A percentile compares a stretch with the other conserved stretches of the same genome.
Conservation (phyloP, 1,140 invertebrate genomes). For the Frieseomelitta varia region DNA sequence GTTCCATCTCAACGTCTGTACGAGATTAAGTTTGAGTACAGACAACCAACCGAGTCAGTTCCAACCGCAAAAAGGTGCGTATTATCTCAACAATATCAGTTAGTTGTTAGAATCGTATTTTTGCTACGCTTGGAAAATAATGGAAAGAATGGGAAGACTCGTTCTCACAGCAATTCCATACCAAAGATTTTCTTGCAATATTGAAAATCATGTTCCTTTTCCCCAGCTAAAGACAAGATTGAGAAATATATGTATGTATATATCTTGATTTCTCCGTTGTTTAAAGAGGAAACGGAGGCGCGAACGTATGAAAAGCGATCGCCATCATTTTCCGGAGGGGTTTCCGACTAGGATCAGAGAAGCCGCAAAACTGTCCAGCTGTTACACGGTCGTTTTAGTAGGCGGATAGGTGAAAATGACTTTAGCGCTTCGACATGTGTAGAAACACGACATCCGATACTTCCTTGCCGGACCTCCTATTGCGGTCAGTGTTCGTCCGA, state of each 20-base stretch:
- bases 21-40: no score
- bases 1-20: no score
- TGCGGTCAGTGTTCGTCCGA: slow-evolving; percentile 41
- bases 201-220: background rate
- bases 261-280: background rate
- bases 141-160: no score
- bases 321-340: slow-evolving; percentile 18
- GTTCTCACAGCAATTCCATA: no score
- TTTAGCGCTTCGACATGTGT: slow-evolving; percentile 75
- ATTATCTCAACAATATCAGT: no score
- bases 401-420: slow-evolving; percentile 58
- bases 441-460: slow-evolving; percentile 76
- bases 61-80: no score
- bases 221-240: no score
- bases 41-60: no score
- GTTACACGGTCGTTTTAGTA: slow-evolving; percentile 39
- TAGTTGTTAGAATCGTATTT: no score
- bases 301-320: slow-evolving; percentile 26
- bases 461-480: slow-evolving; percentile 54
- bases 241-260: background rate
- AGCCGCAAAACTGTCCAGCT: slow-evolving; percentile 53
- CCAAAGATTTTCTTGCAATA: background rate
- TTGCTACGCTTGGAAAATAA: no score
- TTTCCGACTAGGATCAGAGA: slow-evolving; percentile 53
- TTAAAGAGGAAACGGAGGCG: slow-evolving; percentile 20